Conservation (phyloP, 2,113 vertebrate species). For the Rynchops niger region DNA sequence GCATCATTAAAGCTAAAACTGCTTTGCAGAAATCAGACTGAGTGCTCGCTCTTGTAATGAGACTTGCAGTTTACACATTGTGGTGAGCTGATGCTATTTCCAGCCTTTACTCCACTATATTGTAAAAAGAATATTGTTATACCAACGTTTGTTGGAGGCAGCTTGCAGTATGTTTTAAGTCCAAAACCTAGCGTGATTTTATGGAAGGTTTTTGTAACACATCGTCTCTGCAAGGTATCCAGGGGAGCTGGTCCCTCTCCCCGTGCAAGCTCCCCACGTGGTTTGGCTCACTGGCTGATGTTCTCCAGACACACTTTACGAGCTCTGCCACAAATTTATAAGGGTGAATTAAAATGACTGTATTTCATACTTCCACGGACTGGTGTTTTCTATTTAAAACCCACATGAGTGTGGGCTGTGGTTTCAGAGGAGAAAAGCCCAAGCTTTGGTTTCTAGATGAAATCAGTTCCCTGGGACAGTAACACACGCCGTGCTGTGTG, state of each 20-base stretch:
- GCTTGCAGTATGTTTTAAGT: background rate
- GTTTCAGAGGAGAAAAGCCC: background rate
- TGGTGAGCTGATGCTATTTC: background rate
- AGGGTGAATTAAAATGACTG: slow-evolving; percentile 11
- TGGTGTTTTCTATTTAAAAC: slow-evolving; percentile 34
- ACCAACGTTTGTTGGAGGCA: background rate
- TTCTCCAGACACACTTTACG: slow-evolving; percentile 1
- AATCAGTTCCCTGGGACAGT: background rate
- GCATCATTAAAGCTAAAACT: background rate
- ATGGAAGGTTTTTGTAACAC: background rate
- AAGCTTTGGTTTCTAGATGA: background rate
- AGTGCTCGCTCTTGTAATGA: background rate
- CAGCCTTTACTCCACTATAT: background rate
- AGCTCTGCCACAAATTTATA: background rate
- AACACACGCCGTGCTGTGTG: accelerated
- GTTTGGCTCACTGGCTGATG: background rate
- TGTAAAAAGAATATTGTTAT: background rate
- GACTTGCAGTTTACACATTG: background rate
- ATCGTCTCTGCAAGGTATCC: background rate
- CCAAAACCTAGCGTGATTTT: background rate
- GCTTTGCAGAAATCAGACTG: background rate
- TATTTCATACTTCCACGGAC: background rate
- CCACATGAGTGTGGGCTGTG: background rate
- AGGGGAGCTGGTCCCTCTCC: background rate
- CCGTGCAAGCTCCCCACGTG: background rate